Evolutionary conservation across 2,797 vertebrate genomes (phyloP).

Genomic region (Melopsittacus undulatus): DNA sequence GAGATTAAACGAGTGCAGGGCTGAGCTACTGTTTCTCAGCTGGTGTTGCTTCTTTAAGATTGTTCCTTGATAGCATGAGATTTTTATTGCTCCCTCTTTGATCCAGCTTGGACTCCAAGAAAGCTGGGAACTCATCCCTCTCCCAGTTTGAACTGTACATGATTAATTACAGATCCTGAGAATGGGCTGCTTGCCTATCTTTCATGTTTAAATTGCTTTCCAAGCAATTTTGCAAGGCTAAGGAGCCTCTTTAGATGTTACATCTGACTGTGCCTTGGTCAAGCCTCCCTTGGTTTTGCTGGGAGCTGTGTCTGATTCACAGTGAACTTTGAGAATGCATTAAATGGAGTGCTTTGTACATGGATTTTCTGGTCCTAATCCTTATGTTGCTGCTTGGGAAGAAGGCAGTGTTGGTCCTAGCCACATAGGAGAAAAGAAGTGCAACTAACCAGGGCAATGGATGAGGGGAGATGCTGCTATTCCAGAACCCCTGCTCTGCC

Average conservation of each 20-base stretch:
- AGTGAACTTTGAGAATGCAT: slow-evolving; percentile 36
- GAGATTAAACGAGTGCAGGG: background rate
- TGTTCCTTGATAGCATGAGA: background rate
- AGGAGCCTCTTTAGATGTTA: slow-evolving; percentile 35
- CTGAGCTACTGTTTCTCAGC: background rate
- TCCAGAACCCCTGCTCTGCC: background rate
- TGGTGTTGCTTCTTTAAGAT: background rate
- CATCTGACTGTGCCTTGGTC: background rate
- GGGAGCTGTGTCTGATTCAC: slow-evolving; percentile 5
- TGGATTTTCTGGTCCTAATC: slow-evolving; percentile 5
- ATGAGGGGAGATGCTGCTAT: background rate
- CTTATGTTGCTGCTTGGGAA: background rate
- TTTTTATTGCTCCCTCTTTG: background rate
- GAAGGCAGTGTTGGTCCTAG: background rate
- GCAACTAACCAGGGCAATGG: background rate
- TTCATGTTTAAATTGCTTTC: slow-evolving; percentile 56
- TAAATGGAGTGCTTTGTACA: background rate
- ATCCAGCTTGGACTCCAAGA: slow-evolving; percentile 3
- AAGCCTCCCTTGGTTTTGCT: slow-evolving; percentile 28
- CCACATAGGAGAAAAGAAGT: background rate
- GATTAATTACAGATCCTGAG: slow-evolving; percentile 42
- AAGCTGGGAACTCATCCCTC: slow-evolving; percentile 14
- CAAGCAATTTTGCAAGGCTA: slow-evolving; percentile 31
- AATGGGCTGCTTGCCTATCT: slow-evolving; percentile 40
- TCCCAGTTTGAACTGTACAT: slow-evolving; percentile 17